These are phyloP conservation scores for Geothlypis trichas DNA, from an alignment of 2,113 vertebrate genomes.

Conservation along the genomic window DNA sequence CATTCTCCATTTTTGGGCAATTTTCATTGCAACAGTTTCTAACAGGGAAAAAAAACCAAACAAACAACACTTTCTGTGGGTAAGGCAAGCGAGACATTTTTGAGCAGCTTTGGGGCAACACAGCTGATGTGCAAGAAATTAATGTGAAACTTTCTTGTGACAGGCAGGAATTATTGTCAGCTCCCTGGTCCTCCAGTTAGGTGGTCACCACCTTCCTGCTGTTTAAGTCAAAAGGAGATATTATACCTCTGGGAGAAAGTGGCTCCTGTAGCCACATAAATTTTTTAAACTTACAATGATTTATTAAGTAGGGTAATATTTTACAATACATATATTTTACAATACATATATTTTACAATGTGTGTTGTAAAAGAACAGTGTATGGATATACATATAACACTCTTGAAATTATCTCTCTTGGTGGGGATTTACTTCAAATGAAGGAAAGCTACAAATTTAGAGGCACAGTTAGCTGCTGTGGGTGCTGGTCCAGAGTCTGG, in stretches of 20 bases:
- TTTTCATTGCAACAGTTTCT: neutral
- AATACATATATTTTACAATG: neutral
- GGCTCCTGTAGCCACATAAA: neutral
- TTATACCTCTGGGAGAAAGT: neutral
- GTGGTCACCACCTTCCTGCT: neutral
- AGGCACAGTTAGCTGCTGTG: neutral
- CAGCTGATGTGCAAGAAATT: neutral
- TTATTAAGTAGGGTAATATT: neutral
- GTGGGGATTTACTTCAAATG: neutral
- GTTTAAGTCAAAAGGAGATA: neutral
- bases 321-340: neutral
- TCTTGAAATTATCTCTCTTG: neutral
- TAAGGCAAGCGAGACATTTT: neutral
- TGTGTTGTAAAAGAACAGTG: neutral
- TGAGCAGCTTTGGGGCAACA: neutral
- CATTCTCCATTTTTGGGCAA: neutral
- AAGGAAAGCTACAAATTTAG: neutral
- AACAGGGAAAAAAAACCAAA: neutral
- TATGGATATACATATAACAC: neutral
- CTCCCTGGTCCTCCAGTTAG: neutral
- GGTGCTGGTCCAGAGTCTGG: neutral
- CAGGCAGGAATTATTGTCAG: neutral
- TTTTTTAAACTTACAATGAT: fast-evolving
- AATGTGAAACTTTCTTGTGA: neutral
- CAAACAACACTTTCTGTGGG: neutral